A percentile compares a stretch with the other conserved stretches of the same genome.
Evolutionary conservation across 37 sponge, comb jelly and placozoan species (phyloP).

Genomic region (Aphrocallistes beatrix): DNA sequence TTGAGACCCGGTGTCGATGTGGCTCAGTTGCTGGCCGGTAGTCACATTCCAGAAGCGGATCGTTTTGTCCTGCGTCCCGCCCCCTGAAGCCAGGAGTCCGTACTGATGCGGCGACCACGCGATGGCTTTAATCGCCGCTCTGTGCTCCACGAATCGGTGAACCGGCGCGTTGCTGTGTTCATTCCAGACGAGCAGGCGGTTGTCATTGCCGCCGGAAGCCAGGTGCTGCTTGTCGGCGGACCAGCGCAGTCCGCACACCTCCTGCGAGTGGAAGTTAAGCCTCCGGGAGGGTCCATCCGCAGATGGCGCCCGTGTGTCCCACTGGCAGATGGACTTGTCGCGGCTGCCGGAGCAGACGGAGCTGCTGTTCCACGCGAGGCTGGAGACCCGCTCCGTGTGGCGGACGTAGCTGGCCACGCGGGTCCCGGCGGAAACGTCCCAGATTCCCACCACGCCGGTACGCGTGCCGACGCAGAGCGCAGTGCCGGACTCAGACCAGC

Average conservation of each 20-base stretch:
- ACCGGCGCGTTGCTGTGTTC: constrained; percentile 33
- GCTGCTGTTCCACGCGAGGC: constrained; percentile 76
- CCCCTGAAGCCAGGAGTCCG: constrained; percentile 79
- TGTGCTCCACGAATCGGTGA: constrained; percentile 61
- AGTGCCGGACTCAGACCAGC: constrained; percentile 64
- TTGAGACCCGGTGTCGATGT: constrained; percentile 84
- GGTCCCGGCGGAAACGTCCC: constrained; percentile 60
- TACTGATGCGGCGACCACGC: constrained; percentile 97
- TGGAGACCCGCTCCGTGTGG: constrained; percentile 61
- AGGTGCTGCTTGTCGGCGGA: constrained; percentile 73
- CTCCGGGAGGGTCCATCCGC: constrained; percentile 28
- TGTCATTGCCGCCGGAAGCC: constrained; percentile 93
- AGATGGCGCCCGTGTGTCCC: constrained; percentile 46
- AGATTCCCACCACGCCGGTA: constrained; percentile 53
- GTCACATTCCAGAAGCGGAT: constrained; percentile 88
- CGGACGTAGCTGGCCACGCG: constrained; percentile 29
- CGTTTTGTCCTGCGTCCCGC: constrained; percentile 83
- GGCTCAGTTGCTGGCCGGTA: constrained; percentile 58
- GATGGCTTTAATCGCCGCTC: constrained; percentile 90
- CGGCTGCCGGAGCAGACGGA: constrained; percentile 69
- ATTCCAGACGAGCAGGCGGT: constrained; percentile 65
- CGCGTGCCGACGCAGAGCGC: constrained; percentile 45
- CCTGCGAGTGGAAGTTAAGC: constrained; percentile 68
- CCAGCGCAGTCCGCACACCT: constrained; percentile 92
- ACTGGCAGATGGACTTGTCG: constrained; percentile 64